Percentiles rank a stretch among this genome's conserved stretches.
phyloP scores from a whole-genome alignment of 2,797 vertebrate species.

The Moxostoma hubbsi region DNA sequence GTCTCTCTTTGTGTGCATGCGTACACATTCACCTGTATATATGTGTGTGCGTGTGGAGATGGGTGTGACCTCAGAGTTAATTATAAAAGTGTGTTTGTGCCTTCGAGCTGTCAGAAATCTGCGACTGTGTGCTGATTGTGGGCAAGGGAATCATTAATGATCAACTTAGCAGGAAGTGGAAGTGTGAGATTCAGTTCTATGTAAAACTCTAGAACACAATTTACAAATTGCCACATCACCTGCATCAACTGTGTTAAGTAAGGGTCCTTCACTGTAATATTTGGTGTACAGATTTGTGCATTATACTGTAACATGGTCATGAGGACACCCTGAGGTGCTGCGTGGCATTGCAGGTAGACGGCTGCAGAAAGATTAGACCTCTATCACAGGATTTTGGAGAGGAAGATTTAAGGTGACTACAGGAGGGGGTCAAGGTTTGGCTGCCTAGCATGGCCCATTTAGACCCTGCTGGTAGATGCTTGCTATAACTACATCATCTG shows the following conservation, averaged over 20 bases:
- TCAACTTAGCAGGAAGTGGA: constrained; percentile 67
- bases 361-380: background rate
- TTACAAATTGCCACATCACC: background rate
- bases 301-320: background rate
- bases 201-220: background rate
- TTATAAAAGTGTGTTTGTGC: constrained; percentile 41
- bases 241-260: background rate
- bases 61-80: constrained; percentile 44
- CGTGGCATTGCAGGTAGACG: background rate
- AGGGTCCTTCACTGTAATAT: background rate
- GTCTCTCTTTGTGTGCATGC: constrained; percentile 17
- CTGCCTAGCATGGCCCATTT: no score
- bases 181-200: constrained; percentile 31
- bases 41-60: background rate
- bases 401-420: no score
- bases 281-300: background rate
- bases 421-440: no score
- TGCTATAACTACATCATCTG: no score
- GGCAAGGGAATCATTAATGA: constrained; percentile 64
- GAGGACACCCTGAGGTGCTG: background rate
- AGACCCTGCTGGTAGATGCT: no score
- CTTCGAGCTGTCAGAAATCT: constrained; percentile 33
- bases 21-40: background rate
- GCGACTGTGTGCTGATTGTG: constrained; percentile 32
- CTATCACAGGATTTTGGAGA: no score